phyloP scores from a whole-genome alignment of 1,140 invertebrate genomes.

The Macrobrachium rosenbergii region DNA sequence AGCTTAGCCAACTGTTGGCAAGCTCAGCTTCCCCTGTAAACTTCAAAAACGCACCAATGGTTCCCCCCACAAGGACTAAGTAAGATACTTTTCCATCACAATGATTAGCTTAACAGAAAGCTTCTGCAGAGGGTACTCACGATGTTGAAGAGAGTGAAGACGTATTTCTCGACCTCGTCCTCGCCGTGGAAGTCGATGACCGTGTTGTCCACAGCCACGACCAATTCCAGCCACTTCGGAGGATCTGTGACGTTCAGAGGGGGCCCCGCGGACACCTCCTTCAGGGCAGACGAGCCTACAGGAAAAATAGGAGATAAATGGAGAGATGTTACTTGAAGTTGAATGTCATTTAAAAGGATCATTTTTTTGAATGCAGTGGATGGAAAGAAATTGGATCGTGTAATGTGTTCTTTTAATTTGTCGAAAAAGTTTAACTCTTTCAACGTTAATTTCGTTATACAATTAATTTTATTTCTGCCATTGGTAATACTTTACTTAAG shows the following conservation, averaged over 20 bases:
- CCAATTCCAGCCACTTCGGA: slow-evolving; percentile 78
- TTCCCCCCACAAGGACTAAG: background rate
- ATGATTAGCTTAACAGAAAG: background rate
- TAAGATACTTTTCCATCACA: no score
- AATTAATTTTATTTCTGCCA: no score
- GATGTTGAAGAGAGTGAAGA: slow-evolving; percentile 83
- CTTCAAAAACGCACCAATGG: background rate
- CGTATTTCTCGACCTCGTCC: slow-evolving; percentile 78
- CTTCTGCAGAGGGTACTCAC: slow-evolving; percentile 67
- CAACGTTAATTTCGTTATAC: no score
- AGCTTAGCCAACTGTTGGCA: no score
- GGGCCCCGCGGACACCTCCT: slow-evolving; percentile 43
- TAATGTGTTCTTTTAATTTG: no score
- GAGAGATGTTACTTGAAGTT: background rate
- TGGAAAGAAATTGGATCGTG: background rate
- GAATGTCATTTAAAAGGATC: background rate
- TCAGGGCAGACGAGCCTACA: slow-evolving; percentile 25
- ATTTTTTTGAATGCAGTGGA: background rate
- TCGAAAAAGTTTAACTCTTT: no score
- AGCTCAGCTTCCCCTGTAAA: background rate
- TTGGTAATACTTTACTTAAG: no score
- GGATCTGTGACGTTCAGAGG: slow-evolving; percentile 39
- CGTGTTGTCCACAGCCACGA: slow-evolving; percentile 79
- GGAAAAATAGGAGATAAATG: background rate
- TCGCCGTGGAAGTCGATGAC: slow-evolving; percentile 80